phyloP scores from a whole-genome alignment of 2,797 vertebrate species.

The Ceyx erithaca region DNA sequence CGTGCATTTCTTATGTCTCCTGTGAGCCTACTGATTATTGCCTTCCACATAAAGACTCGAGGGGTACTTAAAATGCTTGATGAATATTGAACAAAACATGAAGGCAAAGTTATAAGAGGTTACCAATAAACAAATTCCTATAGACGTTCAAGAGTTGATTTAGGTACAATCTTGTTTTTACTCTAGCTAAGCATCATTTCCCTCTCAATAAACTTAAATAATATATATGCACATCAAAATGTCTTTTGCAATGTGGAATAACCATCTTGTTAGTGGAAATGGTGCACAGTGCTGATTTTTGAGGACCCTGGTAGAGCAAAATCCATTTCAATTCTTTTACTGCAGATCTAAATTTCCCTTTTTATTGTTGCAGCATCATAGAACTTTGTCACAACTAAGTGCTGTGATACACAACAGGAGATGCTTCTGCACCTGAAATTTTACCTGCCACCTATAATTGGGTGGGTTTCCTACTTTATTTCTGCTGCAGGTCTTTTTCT shows the following conservation, averaged over 20 bases:
- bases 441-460: background rate
- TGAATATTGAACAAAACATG: background rate
- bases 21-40: background rate
- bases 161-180: background rate
- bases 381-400: background rate
- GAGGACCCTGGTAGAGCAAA: background rate
- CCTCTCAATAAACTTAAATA: constrained; percentile 28
- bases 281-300: background rate
- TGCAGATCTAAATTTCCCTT: constrained; percentile 26
- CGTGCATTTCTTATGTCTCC: background rate
- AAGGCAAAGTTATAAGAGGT: background rate
- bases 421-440: background rate
- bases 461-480: background rate
- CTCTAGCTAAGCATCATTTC: background rate
- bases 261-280: background rate
- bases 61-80: background rate
- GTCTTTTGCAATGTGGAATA: background rate
- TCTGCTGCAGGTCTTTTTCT: background rate
- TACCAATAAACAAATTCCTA: background rate
- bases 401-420: background rate
- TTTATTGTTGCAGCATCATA: background rate
- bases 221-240: constrained; percentile 35
- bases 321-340: constrained; percentile 10
- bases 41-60: background rate
- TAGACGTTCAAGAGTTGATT: background rate